Evolutionary conservation across 2,797 vertebrate genomes (phyloP).

Genomic region (Tiaroga cobitis): DNA sequence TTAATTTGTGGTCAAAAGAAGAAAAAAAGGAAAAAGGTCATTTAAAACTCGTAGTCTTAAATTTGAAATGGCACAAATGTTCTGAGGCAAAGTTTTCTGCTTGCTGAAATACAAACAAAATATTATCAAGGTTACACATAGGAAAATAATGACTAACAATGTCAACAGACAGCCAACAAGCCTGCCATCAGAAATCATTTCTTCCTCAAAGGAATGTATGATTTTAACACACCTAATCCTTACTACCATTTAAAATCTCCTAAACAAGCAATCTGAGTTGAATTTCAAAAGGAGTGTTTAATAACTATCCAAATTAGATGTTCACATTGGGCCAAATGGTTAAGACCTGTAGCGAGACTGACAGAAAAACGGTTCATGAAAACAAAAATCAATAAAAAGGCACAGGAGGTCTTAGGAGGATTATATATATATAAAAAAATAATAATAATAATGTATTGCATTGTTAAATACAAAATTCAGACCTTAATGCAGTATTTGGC

Average conservation of each 20-base stretch:
- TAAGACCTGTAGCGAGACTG: background rate
- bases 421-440: background rate
- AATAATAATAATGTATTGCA: conserved; percentile 4
- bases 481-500: conserved; percentile 48
- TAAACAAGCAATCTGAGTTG: background rate
- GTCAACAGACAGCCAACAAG: background rate
- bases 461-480: conserved; percentile 48
- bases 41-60: conserved; percentile 13
- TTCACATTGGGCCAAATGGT: background rate
- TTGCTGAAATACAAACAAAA: conserved; percentile 46
- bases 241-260: conserved; percentile 23
- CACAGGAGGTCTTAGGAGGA: conserved; percentile 49
- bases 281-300: conserved; percentile 1
- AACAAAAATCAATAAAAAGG: conserved; percentile 46
- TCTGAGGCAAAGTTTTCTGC: conserved; percentile 40
- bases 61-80: conserved; percentile 65
- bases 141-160: conserved; percentile 26
- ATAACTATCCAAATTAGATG: background rate
- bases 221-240: conserved; percentile 10
- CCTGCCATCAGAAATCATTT: conserved; percentile 28
- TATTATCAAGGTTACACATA: background rate
- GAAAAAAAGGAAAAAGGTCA: background rate
- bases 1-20: conserved; percentile 35
- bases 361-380: conserved; percentile 24
- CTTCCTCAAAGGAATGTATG: conserved; percentile 46